Evolutionary conservation across 2,888 invertebrate genomes (phyloP).

Genomic region (Hydropsyche betteni): DNA sequence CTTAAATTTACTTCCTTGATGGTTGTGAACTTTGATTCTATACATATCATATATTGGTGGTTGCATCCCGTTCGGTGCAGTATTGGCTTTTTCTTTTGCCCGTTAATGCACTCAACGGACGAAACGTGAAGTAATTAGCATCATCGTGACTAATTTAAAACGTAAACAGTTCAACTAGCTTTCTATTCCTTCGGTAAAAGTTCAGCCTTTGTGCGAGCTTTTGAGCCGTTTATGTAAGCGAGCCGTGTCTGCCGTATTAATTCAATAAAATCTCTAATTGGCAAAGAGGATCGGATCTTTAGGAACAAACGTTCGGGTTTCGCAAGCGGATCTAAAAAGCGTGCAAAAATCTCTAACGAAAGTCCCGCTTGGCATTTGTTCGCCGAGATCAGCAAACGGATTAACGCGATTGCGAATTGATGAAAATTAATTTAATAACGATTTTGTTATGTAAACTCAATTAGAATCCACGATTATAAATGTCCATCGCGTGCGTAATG

Average conservation of each 20-base stretch:
- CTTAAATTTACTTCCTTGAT: too few species aligned
- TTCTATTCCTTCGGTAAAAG: slow-evolving; percentile 51
- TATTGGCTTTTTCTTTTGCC: slow-evolving; percentile 23
- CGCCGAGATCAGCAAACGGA: too few species aligned
- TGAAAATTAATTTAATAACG: too few species aligned
- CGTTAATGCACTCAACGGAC: slow-evolving; percentile 22
- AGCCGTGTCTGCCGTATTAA: slow-evolving; percentile 33
- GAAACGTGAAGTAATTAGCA: slow-evolving; percentile 52
- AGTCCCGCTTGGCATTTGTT: too few species aligned
- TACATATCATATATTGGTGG: too few species aligned
- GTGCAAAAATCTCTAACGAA: not conserved
- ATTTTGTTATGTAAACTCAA: too few species aligned
- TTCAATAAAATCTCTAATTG: slow-evolving; percentile 41
- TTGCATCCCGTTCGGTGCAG: not conserved
- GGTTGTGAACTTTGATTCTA: not conserved
- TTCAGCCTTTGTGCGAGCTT: slow-evolving; percentile 47
- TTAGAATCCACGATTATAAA: too few species aligned
- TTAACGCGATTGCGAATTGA: too few species aligned
- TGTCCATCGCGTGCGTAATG: too few species aligned
- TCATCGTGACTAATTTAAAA: slow-evolving; percentile 52
- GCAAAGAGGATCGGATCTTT: slow-evolving; percentile 9
- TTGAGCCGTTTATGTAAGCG: slow-evolving; percentile 41
- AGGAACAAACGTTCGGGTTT: slow-evolving; percentile 8
- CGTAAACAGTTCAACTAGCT: slow-evolving; percentile 51
- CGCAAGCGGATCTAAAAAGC: slow-evolving; percentile 15